These are phyloP conservation scores for Urocitellus parryii DNA, from an alignment of 2,113 vertebrate genomes.

Conservation along the genomic window DNA sequence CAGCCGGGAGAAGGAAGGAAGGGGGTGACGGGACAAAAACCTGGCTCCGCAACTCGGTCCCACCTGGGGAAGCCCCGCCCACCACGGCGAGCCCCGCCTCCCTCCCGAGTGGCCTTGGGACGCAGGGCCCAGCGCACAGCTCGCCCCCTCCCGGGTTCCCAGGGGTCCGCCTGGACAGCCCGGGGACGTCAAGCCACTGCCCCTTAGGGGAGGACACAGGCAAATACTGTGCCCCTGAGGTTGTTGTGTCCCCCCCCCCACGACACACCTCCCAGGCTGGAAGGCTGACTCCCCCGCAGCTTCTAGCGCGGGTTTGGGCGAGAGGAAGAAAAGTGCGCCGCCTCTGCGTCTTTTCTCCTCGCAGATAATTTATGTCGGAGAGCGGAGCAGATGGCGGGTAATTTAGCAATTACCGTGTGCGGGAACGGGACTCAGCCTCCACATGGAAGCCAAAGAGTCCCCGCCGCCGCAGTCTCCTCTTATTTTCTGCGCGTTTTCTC, in stretches of 20 bases:
- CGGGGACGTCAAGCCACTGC: neutral
- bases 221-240: neutral
- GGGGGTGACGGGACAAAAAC: neutral
- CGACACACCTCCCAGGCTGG: neutral
- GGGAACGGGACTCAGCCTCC: slow-evolving; percentile 78
- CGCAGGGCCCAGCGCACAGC: neutral
- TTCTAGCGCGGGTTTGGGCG: slow-evolving; percentile 1
- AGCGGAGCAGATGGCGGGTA: slow-evolving; percentile 85
- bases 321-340: slow-evolving; percentile 49
- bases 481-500: slow-evolving; percentile 52
- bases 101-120: accelerated
- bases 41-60: neutral
- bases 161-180: neutral
- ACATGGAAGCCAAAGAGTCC: slow-evolving; percentile 78
- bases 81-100: neutral
- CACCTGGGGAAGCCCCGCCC: slow-evolving; percentile 48
- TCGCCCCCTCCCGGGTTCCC: neutral
- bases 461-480: slow-evolving; percentile 66
- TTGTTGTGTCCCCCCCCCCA: neutral
- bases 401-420: slow-evolving; percentile 86
- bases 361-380: slow-evolving; percentile 83
- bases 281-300: neutral
- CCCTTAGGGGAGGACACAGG: neutral
- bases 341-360: slow-evolving; percentile 77
- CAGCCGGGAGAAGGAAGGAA: neutral